phyloP scores from a whole-genome alignment of 2,113 vertebrate species.

The Pelecanus crispus region DNA sequence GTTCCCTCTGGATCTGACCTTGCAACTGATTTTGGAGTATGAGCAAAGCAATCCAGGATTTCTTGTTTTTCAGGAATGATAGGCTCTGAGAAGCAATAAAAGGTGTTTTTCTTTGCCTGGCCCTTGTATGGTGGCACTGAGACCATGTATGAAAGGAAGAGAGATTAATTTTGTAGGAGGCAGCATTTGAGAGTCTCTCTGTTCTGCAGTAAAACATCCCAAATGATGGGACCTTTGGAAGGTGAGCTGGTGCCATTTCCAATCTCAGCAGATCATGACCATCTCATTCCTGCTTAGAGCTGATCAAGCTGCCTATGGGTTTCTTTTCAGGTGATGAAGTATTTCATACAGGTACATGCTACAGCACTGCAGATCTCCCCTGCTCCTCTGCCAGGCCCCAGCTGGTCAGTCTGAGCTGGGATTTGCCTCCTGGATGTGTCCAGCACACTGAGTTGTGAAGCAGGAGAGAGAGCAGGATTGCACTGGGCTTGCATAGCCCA shows the following conservation, averaged over 20 bases:
- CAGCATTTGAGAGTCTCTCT: not conserved
- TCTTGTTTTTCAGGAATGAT: not conserved
- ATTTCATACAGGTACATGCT: not conserved
- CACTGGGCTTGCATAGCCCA: not conserved
- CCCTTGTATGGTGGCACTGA: not conserved
- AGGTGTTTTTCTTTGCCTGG: not conserved
- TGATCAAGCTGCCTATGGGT: not conserved
- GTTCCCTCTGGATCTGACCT: not conserved
- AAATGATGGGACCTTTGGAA: not conserved
- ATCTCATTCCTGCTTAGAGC: not conserved
- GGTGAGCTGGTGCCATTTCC: not conserved
- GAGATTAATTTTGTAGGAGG: not conserved
- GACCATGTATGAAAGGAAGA: not conserved
- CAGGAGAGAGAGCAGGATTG: not conserved
- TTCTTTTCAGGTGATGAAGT: not conserved
- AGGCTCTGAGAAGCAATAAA: not conserved
- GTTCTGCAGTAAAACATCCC: not conserved
- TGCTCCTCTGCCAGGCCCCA: not conserved
- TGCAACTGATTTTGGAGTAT: not conserved
- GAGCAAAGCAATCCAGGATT: not conserved
- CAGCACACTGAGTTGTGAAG: rapidly evolving
- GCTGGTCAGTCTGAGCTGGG: not conserved
- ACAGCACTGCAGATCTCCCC: not conserved
- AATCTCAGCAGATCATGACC: rapidly evolving
- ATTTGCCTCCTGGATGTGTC: not conserved